Percentiles rank a stretch among this genome's conserved stretches.
Evolutionary conservation across 2,888 invertebrate genomes (phyloP).

Genomic region (Hermaeophaga mercurialis): DNA sequence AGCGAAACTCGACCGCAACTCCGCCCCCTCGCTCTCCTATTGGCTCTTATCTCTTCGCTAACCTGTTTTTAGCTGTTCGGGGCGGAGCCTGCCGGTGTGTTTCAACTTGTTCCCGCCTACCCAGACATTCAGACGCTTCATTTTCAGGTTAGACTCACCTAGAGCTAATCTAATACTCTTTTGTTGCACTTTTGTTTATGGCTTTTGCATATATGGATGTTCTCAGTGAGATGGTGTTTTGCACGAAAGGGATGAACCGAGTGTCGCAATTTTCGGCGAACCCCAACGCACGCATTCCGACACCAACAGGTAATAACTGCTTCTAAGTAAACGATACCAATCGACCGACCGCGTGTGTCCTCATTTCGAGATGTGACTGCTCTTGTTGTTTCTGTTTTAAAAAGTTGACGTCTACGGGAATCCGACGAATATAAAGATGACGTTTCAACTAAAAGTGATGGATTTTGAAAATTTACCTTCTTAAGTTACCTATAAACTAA

Average conservation of each 20-base stretch:
- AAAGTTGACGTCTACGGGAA: too few species aligned
- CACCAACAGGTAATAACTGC: too few species aligned
- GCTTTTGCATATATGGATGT: constrained; percentile 29
- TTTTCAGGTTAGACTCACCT: constrained; percentile 55
- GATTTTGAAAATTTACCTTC: too few species aligned
- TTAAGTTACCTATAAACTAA: too few species aligned
- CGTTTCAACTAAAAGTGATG: too few species aligned
- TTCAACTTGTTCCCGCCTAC: constrained; percentile 46
- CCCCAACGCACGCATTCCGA: too few species aligned
- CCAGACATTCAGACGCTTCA: constrained; percentile 56
- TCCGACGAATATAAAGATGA: too few species aligned
- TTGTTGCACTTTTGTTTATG: constrained; percentile 41
- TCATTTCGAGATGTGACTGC: too few species aligned
- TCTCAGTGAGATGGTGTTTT: constrained; percentile 28
- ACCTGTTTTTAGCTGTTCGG: constrained; percentile 46
- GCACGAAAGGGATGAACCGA: constrained; percentile 12
- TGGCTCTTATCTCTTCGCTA: constrained; percentile 45
- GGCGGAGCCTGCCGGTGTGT: constrained; percentile 43
- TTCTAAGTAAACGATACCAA: too few species aligned
- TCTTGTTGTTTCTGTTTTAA: too few species aligned
- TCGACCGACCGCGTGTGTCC: too few species aligned
- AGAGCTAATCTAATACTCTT: constrained; percentile 41
- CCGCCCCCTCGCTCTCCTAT: constrained; percentile 44
- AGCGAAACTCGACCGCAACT: constrained; percentile 43
- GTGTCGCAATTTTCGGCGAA: neutral